Evolutionary conservation across 2,797 vertebrate genomes (phyloP), one percentile per base, ranked within the genome.

Genomic region (Anolis apletophallus): DNA sequence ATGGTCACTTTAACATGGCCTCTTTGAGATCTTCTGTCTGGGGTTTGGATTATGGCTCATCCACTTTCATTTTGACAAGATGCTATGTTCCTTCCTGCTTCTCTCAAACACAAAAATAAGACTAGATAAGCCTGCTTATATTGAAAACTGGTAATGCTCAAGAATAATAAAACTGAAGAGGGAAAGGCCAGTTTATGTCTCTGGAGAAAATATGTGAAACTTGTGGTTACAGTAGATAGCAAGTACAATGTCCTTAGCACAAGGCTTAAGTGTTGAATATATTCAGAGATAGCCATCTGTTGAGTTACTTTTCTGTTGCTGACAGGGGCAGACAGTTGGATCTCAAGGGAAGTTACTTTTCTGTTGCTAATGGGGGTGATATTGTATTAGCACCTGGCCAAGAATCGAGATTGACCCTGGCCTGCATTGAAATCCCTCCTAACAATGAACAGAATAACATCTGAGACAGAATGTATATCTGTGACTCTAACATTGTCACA

Each of bases 171-270:
- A 2, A 5, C 4, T 61, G 2, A 34, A 81, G 59, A 86, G 29
- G 40, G 9, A 86, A 86, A 86, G 79, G 40, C 69, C 0, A 82
- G 88, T 85, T 76, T 57, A 7, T 3, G 0, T 69, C 54, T 88
- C 46, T 88, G 87, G 32, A 87, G 81, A 73, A 90, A 89, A 61
- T 76, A 89, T 88, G 91, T 89, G 72, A 21, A 91, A 54, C 0
- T 2, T 77, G 17, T 55, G 77, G 40, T 54, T 91, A 80, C 5
- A n/a, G 79, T 11, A 72, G n/a, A 84, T 23, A 59, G 5, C 40
- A 85, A 74, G 68, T 50, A 76, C 87, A 87, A 86, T 1, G 6
- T 72, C 14, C 36, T 7, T 12, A 11, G 59, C 61, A 61, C 40
- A 46, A 29, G 19, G 36, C 7, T 26, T 23, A 46, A 36, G 36